Base-by-base conservation (phyloP, 2,888 invertebrate species). In the Agrochola lychnidis region DNA sequence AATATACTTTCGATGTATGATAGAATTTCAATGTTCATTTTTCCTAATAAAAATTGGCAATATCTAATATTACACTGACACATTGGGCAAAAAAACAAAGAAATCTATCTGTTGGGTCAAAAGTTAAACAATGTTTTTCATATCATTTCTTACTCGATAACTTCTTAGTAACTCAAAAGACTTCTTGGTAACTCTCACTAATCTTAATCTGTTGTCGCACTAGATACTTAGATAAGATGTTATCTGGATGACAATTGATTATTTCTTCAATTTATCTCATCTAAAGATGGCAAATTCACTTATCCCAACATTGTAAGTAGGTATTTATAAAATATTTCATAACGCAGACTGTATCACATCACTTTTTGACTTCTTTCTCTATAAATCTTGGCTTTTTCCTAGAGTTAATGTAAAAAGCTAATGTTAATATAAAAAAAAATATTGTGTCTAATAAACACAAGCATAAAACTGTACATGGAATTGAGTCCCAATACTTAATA, bases 261-360 rank as follows among this genome's bases (percentile, higher is more conserved):
- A 68, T 68, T 73, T 84, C 56, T 68, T 51, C 42, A 57, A 68
- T 85, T 87, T 87, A 87, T 85, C 85, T 85, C 51, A 61, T 59
- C 10, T 56, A 57, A 57, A 48, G 59, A 61, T 22, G 9, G 16
- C n/a, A 19, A 19, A 36, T 4, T 25, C 40, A 25, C 36, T 56
- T 70, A 42, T 45, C 4, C 59, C 67, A 62, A 68, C 63, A 61
- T 64, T 57, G 2, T 25, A 12, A 22, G 0, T 5, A 40, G 3
- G n/a, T 57, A 48, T 48, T 40, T 5, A 40, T n/a, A 51, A 76
- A 14, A 70, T 3, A n/a, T 30, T 9, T 42, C 3, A 0, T 53
- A 53, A 62, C 4, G 9, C 22, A n/a, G 16, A 62, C 42, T n/a
- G 4, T 30, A 48, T n/a, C 2, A 30, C 25, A 40, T 45, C 12